Conservation (phyloP, 1,140 invertebrate genomes). For the Phortica variegata region DNA sequence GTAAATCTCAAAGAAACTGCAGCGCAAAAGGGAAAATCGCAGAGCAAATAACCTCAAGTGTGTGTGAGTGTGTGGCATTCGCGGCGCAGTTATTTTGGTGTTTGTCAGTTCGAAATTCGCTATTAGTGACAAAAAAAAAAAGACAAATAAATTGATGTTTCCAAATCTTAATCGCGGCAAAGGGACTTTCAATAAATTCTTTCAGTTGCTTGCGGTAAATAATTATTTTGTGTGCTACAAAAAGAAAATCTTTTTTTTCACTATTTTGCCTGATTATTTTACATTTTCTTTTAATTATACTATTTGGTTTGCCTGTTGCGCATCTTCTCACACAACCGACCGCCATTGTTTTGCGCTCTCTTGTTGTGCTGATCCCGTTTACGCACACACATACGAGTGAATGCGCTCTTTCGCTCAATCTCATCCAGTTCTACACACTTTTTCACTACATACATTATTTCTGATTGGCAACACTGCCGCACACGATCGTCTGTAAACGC, state of each 20-base stretch:
- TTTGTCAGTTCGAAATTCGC: conserved; percentile 39
- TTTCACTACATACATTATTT: too few species aligned
- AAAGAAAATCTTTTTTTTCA: conserved; percentile 7
- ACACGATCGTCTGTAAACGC: too few species aligned
- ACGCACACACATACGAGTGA: conserved; percentile 22
- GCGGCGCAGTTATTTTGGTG: conserved; percentile 13
- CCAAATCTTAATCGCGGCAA: conserved; percentile 47
- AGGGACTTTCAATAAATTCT: conserved; percentile 50
- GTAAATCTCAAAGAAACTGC: conserved; percentile 11
- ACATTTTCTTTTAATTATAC: neutral
- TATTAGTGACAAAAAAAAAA: conserved; percentile 45
- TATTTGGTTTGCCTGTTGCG: neutral
- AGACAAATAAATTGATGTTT: conserved; percentile 44
- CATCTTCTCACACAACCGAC: neutral
- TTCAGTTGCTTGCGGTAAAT: conserved; percentile 54
- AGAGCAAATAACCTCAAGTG: conserved; percentile 44
- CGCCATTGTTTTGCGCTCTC: conserved; percentile 18
- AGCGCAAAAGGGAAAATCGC: conserved; percentile 33
- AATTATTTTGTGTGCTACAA: conserved; percentile 6
- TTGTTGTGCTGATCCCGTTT: conserved; percentile 33
- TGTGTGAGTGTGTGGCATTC: conserved; percentile 20
- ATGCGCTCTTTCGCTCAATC: too few species aligned
- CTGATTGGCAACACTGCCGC: too few species aligned
- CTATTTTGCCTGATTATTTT: conserved; percentile 8
- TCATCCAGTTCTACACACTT: too few species aligned